Percentiles rank a stretch among this genome's conserved stretches.
Evolutionary conservation across 2,113 vertebrate genomes (phyloP).

Genomic region (Rhinoderma darwinii): DNA sequence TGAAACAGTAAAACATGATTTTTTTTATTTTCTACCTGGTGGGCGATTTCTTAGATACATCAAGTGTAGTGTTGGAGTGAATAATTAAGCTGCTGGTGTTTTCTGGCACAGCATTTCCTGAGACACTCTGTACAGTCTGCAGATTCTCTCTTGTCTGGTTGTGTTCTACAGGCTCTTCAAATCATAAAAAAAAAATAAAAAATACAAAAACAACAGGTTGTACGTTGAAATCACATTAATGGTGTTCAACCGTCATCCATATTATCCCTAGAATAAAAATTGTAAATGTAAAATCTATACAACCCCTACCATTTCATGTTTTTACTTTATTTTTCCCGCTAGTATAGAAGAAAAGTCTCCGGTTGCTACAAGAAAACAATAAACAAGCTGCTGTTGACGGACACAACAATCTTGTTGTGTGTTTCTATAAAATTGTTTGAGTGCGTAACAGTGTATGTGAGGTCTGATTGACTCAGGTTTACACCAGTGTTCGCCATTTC

Average conservation of each 20-base stretch:
- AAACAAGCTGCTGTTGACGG: too few species aligned
- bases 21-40: slow-evolving; percentile 66
- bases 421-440: too few species aligned
- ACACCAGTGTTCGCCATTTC: too few species aligned
- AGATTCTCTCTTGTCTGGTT: slow-evolving; percentile 68
- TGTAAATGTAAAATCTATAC: neutral
- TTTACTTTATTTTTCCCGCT: too few species aligned
- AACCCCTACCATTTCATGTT: too few species aligned
- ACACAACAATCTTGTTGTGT: too few species aligned
- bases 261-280: neutral
- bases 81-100: slow-evolving; percentile 67
- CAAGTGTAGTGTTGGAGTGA: slow-evolving; percentile 70
- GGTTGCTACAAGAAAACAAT: too few species aligned
- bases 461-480: too few species aligned
- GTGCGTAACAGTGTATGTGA: too few species aligned
- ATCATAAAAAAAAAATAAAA: slow-evolving; percentile 53
- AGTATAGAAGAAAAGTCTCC: too few species aligned
- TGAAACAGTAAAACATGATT: too few species aligned
- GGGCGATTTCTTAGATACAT: slow-evolving; percentile 61
- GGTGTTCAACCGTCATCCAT: neutral
- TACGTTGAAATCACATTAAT: neutral
- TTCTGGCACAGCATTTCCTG: slow-evolving; percentile 69
- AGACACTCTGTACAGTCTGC: slow-evolving; percentile 68
- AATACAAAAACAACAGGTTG: neutral
- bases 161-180: slow-evolving; percentile 71